Evolutionary conservation across 2,888 invertebrate species (phyloP).

Genomic region (Scaptomyza cyrtandrae): DNA sequence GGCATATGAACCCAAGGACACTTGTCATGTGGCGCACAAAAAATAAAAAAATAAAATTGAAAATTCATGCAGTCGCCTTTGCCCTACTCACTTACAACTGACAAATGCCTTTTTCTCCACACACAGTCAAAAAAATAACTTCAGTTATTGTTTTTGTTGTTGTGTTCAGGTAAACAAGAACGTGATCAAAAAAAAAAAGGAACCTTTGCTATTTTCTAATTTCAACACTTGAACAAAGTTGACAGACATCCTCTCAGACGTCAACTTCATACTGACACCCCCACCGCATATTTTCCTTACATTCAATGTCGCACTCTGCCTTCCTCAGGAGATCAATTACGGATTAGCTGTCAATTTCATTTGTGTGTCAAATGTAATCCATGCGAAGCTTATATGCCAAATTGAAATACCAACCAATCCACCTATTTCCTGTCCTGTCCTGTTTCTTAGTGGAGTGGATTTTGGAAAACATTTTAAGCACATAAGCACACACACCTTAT

Average conservation of each 20-base stretch:
- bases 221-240: conserved; percentile 47
- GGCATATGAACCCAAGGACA: conserved; percentile 18
- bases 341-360: conserved; percentile 75
- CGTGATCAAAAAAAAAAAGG: conserved; percentile 34
- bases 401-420: conserved; percentile 45
- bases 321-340: conserved; percentile 68
- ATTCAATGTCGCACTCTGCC: not conserved
- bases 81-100: conserved; percentile 54
- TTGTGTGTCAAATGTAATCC: conserved; percentile 57
- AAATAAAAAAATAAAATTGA: conserved; percentile 49
- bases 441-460: conserved; percentile 37
- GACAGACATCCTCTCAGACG: conserved; percentile 57
- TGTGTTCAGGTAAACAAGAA: conserved; percentile 26
- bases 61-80: conserved; percentile 56
- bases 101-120: conserved; percentile 40
- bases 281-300: not conserved
- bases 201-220: conserved; percentile 42
- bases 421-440: conserved; percentile 6
- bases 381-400: conserved; percentile 53
- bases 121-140: conserved; percentile 5
- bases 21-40: conserved; percentile 40
- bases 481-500: conserved; percentile 23
- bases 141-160: conserved; percentile 1
- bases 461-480: conserved; percentile 62
- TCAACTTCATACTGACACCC: conserved; percentile 32